A percentile compares a stretch with the other conserved stretches of the same genome.
These are phyloP conservation scores for Hybos culiciformis DNA, from an alignment of 2,888 invertebrate genomes.

Conservation along the genomic window DNA sequence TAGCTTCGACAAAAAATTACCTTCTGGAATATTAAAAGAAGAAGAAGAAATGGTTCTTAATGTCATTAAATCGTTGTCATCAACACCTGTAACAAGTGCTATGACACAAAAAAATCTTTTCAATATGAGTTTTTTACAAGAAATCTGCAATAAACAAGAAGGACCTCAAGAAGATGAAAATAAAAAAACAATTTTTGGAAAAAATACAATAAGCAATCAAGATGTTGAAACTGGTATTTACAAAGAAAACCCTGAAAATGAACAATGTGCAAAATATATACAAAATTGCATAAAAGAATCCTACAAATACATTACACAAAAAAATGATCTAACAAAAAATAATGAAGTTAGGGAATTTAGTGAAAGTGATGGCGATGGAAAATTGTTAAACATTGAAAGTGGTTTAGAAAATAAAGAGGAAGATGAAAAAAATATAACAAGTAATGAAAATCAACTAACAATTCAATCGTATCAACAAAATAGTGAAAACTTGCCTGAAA, in stretches of 20 bases:
- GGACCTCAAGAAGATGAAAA: neutral
- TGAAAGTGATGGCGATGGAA: neutral
- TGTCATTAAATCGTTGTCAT: constrained; percentile 12
- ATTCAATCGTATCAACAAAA: too few relatives aligned
- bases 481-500: too few relatives aligned
- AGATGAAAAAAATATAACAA: too few relatives aligned
- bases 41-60: constrained; percentile 17
- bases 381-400: neutral
- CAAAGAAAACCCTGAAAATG: too few relatives aligned
- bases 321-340: neutral
- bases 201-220: too few relatives aligned
- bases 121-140: neutral
- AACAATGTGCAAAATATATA: neutral
- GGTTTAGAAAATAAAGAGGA: neutral
- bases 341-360: neutral
- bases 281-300: constrained; percentile 2
- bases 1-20: constrained; percentile 12
- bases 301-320: neutral
- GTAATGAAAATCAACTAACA: too few relatives aligned
- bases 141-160: neutral
- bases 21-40: constrained; percentile 12
- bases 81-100: neutral
- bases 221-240: too few relatives aligned
- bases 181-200: neutral
- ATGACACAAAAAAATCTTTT: neutral